A percentile compares a stretch with the other conserved stretches of the same genome.
phyloP scores from a whole-genome alignment of 2,113 vertebrate species.

The Pollimyrus isidori region DNA sequence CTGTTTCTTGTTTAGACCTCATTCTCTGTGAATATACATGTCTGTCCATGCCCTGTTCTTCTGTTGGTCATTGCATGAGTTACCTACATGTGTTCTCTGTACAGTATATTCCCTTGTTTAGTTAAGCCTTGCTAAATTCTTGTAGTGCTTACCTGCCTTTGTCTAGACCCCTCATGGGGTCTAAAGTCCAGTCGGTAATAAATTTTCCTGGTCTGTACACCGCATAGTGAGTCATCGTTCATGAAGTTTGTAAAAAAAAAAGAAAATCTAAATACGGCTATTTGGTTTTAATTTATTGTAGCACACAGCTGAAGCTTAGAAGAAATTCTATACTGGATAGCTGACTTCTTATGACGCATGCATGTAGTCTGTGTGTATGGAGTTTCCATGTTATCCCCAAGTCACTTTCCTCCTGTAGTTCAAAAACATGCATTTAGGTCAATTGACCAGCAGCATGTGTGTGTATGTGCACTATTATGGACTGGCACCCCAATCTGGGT shows the following conservation, averaged over 20 bases:
- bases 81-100: not conserved
- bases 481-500: not conserved
- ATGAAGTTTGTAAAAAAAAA: not conserved
- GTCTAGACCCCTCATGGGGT: not conserved
- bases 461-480: not conserved
- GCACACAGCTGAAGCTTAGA: not conserved
- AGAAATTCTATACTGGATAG: not conserved
- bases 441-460: not conserved
- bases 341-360: not conserved
- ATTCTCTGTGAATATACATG: not conserved
- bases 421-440: not conserved
- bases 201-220: not conserved
- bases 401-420: not conserved
- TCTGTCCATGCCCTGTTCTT: not conserved
- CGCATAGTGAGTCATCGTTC: not conserved
- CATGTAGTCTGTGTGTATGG: not conserved
- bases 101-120: not conserved
- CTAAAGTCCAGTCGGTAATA: not conserved
- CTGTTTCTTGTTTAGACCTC: not conserved
- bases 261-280: not conserved
- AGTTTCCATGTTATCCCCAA: not conserved
- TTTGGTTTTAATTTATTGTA: not conserved
- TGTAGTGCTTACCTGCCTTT: not conserved
- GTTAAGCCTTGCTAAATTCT: not conserved
- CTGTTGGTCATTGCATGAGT: not conserved